A percentile compares a stretch with the other conserved stretches of the same genome.
Conservation (phyloP, 2,888 invertebrate species). For the Drosophila tanythrix region DNA sequence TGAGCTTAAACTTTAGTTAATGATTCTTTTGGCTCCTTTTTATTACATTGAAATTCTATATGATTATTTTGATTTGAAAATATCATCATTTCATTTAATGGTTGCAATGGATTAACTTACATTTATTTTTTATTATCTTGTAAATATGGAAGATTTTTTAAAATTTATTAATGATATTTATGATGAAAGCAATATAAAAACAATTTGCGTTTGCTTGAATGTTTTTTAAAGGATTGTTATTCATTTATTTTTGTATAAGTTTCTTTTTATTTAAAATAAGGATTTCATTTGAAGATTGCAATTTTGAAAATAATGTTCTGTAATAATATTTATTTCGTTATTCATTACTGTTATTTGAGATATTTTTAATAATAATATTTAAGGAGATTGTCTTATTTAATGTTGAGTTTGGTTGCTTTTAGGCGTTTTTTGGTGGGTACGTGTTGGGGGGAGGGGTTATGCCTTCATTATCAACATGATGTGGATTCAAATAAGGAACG, state of each 20-base stretch:
- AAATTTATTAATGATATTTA: not conserved
- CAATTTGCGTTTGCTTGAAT: too few relatives aligned
- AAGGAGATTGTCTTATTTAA: not conserved
- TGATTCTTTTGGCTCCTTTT: not conserved
- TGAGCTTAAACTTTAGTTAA: not conserved
- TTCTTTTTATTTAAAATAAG: too few relatives aligned
- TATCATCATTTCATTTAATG: not conserved
- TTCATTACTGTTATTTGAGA: not conserved
- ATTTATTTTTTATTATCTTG: not conserved
- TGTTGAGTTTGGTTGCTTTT: not conserved
- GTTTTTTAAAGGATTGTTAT: too few relatives aligned
- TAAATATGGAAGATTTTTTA: not conserved
- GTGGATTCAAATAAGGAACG: constrained; percentile 70
- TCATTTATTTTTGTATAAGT: too few relatives aligned
- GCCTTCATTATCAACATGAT: constrained; percentile 63
- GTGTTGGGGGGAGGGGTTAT: not conserved
- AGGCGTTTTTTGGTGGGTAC: not conserved
- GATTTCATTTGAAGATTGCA: not conserved
- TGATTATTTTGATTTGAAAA: not conserved
- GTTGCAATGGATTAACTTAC: not conserved
- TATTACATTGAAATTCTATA: not conserved
- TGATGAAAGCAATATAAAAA: too few relatives aligned
- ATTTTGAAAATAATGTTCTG: not conserved
- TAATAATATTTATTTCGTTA: not conserved
- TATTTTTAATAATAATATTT: not conserved